A percentile compares a stretch with the other conserved stretches of the same genome.
phyloP scores from a whole-genome alignment of 35 echinoderm and acorn worm species.

The Lytechinus pictus region DNA sequence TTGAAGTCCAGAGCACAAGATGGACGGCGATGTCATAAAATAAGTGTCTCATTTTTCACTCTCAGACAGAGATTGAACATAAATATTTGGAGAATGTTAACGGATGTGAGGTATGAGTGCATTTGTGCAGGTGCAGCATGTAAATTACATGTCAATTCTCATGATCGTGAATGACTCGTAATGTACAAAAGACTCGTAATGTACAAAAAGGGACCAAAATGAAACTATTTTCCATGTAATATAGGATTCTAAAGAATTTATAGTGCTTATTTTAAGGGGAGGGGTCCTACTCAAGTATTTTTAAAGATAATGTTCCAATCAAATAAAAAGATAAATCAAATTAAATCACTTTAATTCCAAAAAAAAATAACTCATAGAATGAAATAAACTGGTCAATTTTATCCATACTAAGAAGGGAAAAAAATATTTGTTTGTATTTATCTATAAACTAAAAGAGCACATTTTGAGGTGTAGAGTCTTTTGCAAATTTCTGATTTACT shows the following conservation, averaged over 20 bases:
- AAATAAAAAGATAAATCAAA: neutral
- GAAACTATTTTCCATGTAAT: neutral
- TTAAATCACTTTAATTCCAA: neutral
- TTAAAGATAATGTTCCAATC: neutral
- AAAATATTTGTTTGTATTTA: too few relatives aligned
- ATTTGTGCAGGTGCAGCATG: neutral
- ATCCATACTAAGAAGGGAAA: too few relatives aligned
- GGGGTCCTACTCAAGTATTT: neutral
- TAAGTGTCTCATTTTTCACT: neutral
- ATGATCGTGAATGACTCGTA: neutral
- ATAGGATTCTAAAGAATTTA: neutral
- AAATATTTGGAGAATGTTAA: slow-evolving; percentile 13
- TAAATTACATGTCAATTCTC: neutral
- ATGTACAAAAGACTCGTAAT: neutral
- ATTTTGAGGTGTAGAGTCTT: too few relatives aligned
- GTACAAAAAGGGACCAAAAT: neutral
- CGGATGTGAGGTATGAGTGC: neutral
- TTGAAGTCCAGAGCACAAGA: neutral
- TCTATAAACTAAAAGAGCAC: too few relatives aligned
- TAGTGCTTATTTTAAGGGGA: neutral
- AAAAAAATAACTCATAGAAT: neutral
- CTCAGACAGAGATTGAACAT: neutral
- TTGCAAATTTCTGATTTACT: neutral
- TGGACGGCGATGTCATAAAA: neutral
- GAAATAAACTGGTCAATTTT: too few relatives aligned